Conservation (phyloP, 2,797 vertebrate genomes). For the Gobio occitaniae region DNA sequence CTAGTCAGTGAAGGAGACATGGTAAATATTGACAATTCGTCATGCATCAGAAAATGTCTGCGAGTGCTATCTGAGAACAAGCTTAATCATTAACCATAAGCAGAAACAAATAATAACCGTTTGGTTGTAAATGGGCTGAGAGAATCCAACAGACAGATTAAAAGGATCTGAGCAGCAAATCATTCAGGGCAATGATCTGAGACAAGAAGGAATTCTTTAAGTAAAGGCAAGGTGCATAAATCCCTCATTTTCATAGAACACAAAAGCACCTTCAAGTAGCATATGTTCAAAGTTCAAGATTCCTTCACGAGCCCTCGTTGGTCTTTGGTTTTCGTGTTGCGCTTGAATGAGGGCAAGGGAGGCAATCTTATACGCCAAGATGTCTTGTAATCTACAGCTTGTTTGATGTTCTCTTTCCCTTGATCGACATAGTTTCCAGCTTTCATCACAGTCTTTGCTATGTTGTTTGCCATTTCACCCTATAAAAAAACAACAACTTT, state of each 20-base stretch:
- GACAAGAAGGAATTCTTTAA: not conserved
- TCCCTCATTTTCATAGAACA: not conserved
- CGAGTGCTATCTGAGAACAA: not conserved
- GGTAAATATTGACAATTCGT: not conserved
- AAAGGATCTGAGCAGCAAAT: not conserved
- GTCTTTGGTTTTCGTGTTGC: constrained; percentile 22
- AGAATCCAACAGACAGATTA: not conserved
- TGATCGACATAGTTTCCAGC: constrained; percentile 81
- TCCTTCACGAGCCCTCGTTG: constrained; percentile 21
- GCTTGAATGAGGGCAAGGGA: constrained; percentile 66
- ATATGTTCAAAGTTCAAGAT: not conserved
- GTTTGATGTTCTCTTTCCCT: constrained; percentile 82
- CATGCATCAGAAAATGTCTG: not conserved
- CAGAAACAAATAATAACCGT: not conserved
- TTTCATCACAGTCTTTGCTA: constrained; percentile 87
- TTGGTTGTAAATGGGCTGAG: constrained; percentile 1
- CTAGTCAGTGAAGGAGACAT: no score
- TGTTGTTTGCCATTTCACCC: constrained; percentile 94
- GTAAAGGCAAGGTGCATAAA: not conserved
- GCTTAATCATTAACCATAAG: constrained; percentile 21
- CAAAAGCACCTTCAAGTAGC: not conserved
- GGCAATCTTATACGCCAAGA: constrained; percentile 79
- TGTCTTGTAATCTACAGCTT: constrained; percentile 85
- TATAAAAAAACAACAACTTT: constrained; percentile 55
- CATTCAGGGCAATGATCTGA: not conserved